These are phyloP conservation scores for Caenorhabditis becei DNA, from an alignment of 2,888 invertebrate genomes.

Conservation along the genomic window DNA sequence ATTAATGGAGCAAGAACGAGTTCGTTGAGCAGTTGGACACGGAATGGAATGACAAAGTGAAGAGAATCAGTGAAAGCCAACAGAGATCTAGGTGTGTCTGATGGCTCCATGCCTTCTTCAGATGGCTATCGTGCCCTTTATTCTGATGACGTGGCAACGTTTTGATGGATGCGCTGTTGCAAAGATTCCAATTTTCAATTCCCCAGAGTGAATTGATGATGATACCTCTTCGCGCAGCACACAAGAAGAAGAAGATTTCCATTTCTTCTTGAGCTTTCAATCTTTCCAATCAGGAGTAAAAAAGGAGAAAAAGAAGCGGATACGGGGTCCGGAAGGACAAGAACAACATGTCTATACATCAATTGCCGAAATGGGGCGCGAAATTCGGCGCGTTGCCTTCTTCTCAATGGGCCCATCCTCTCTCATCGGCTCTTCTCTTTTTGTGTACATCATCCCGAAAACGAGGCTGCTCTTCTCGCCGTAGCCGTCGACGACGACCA, in stretches of 20 bases:
- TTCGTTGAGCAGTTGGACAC: not conserved
- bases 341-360: constrained; percentile 56
- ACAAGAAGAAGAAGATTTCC: too few relatives aligned
- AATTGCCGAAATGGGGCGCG: constrained; percentile 60
- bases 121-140: not conserved
- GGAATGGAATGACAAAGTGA: not conserved
- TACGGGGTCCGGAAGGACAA: constrained; percentile 23
- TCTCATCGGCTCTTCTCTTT: not conserved
- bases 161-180: constrained; percentile 37
- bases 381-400: constrained; percentile 38
- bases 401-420: constrained; percentile 3
- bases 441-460: constrained; percentile 22
- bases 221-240: too few relatives aligned
- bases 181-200: constrained; percentile 25
- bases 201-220: constrained; percentile 32
- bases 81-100: not conserved
- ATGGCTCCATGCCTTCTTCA: not conserved
- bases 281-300: constrained; percentile 2
- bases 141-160: constrained; percentile 19
- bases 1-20: not conserved
- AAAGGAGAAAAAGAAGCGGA: constrained; percentile 1
- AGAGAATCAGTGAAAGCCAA: too few relatives aligned
- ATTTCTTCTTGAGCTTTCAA: not conserved
- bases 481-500: constrained; percentile 3
- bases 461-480: not conserved